Conservation (phyloP, 2,888 invertebrate genomes). For the Chironomus tentans region DNA sequence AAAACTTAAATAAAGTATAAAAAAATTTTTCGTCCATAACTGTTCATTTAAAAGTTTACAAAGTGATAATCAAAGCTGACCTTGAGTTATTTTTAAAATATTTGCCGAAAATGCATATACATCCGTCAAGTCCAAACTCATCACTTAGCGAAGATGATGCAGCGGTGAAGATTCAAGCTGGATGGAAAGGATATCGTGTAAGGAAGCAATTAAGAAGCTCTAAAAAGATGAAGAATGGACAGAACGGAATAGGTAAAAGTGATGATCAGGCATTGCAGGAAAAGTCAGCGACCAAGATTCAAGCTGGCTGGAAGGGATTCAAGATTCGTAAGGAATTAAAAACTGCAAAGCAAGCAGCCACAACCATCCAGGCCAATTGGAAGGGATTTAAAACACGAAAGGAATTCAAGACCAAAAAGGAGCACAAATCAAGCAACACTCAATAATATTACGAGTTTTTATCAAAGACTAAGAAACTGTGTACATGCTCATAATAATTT, state of each 20-base stretch:
- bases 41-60: neutral
- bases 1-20: neutral
- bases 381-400: neutral
- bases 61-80: conserved; percentile 2
- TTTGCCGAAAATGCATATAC: conserved; percentile 38
- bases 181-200: conserved; percentile 47
- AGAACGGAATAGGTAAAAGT: conserved; percentile 26
- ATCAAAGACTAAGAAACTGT: no score
- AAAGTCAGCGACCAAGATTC: conserved; percentile 42
- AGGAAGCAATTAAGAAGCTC: conserved; percentile 42
- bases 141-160: conserved; percentile 41
- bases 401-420: neutral
- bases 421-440: neutral
- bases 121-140: conserved; percentile 41
- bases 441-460: neutral
- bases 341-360: conserved; percentile 24
- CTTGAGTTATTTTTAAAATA: neutral
- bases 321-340: conserved; percentile 39
- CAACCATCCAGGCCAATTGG: neutral
- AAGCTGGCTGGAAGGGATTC: conserved; percentile 43
- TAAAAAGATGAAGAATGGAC: conserved; percentile 25
- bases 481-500: no score
- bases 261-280: conserved; percentile 34
- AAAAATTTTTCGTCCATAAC: neutral
- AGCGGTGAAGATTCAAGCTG: conserved; percentile 49